A percentile compares a stretch with the other conserved stretches of the same genome.
These are phyloP conservation scores for Plumapathes pennacea DNA, from an alignment of 92 coral and sea anemone species.

Conservation along the genomic window DNA sequence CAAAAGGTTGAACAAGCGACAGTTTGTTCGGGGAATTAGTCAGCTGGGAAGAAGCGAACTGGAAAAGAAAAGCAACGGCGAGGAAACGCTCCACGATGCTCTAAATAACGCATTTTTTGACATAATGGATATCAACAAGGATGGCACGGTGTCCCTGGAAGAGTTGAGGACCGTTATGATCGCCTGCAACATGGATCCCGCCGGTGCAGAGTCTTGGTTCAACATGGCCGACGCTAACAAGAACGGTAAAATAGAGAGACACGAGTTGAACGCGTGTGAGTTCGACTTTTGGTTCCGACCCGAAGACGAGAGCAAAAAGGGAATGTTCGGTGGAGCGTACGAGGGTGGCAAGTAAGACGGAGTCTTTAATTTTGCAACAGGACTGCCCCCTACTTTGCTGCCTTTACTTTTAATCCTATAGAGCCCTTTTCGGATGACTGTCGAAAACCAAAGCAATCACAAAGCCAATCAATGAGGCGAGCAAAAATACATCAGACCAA, in stretches of 20 bases:
- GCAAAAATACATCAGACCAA: too few relatives aligned
- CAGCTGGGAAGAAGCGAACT: slow-evolving; percentile 59
- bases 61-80: slow-evolving; percentile 27
- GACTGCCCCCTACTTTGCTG: too few relatives aligned
- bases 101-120: slow-evolving; percentile 66
- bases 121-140: slow-evolving; percentile 61
- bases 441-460: too few relatives aligned
- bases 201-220: slow-evolving; percentile 59
- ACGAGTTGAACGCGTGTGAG: slow-evolving; percentile 47
- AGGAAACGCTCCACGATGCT: slow-evolving; percentile 42
- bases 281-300: slow-evolving; percentile 79
- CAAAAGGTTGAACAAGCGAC: slow-evolving; percentile 34
- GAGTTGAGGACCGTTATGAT: slow-evolving; percentile 61
- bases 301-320: slow-evolving; percentile 23
- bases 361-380: too few relatives aligned
- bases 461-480: too few relatives aligned
- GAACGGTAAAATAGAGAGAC: slow-evolving; percentile 61
- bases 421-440: too few relatives aligned
- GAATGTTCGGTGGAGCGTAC: slow-evolving; percentile 26
- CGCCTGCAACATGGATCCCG: slow-evolving; percentile 58
- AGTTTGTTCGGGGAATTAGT: slow-evolving; percentile 52
- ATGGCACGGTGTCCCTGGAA: slow-evolving; percentile 51
- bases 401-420: too few relatives aligned
- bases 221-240: slow-evolving; percentile 62
- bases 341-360: too few relatives aligned